Base-by-base conservation (phyloP, 2,113 vertebrate species). In the Anolis sagrei region DNA sequence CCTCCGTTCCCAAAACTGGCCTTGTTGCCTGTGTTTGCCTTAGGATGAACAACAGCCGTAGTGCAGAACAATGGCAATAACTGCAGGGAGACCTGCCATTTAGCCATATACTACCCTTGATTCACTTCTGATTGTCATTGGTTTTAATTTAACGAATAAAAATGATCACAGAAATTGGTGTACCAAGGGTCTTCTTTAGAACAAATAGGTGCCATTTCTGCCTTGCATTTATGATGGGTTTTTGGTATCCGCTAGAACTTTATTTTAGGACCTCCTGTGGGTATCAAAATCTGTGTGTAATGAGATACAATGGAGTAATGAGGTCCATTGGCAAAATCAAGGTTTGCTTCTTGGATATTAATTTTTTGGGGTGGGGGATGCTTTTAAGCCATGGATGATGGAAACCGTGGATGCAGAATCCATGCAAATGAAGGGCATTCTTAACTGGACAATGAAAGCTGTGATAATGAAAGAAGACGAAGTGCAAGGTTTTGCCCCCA, bases 131-230 rank as follows among this genome's bases (percentile, higher is more conserved):
- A 80, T 62, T 51, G 70, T 86, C 89, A 81, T 90, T 89, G 70
- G 54, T 90, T 64, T 89, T 90, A 92, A 89, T 92, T 93, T 93
- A 90, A 89, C 79, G 88, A 93, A 92, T 92, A 92, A 93, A 94
- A 90, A 48, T 58, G 23, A 90, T 85, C 79, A 68, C 66, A 49
- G 39, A 78, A 86, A 36, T 34, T 72, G 79, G 34, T 2, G 75
- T 62, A 82, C 27, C 69, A 48, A 48, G 36, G 29, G 25, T 27
- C 25, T 7, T 39, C 70, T 79, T 51, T 19, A 36, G 51, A n/a
- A 29, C 58, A 32, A 29, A 54, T 82, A 16, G 25, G 36, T 61
- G 34, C 32, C 73, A 14, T 79, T 23, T 72, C 19, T 79, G 13
- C 7, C 32, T 69, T 78, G 48, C 2, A 78, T 21, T 79, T 75